These are phyloP conservation scores for Notoglanidium macrostoma DNA, from an alignment of 2,797 vertebrate species.

Conservation along the genomic window DNA sequence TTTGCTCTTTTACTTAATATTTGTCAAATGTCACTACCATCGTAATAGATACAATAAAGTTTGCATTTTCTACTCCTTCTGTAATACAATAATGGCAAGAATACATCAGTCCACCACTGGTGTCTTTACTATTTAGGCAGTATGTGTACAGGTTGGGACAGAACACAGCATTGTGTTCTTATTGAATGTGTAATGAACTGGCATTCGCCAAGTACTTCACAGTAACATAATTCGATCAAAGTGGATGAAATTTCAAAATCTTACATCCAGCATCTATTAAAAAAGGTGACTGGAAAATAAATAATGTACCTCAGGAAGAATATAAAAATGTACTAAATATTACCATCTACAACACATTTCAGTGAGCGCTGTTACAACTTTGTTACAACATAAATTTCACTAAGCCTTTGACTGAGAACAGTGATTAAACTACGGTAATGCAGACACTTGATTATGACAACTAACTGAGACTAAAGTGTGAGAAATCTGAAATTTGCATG, in stretches of 20 bases:
- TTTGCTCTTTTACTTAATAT: background rate
- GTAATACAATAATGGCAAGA: background rate
- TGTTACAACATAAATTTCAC: background rate
- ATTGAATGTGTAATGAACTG: too few relatives aligned
- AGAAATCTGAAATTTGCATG: too few relatives aligned
- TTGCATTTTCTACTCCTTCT: background rate
- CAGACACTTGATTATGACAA: background rate
- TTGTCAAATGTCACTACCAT: background rate
- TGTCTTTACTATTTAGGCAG: background rate
- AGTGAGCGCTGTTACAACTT: background rate
- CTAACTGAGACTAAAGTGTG: background rate
- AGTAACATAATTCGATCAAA: background rate
- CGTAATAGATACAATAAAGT: background rate
- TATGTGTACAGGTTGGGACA: background rate
- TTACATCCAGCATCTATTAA: background rate
- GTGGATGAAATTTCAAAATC: background rate
- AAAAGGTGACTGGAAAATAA: background rate
- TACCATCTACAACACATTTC: background rate
- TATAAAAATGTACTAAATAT: background rate
- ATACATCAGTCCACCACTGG: background rate
- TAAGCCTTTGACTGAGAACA: background rate
- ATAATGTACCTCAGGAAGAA: background rate
- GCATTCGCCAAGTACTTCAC: background rate
- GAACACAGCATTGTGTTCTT: background rate
- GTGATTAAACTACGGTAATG: background rate